Percentiles rank a stretch among this genome's conserved stretches.
phyloP scores from a whole-genome alignment of 1,140 invertebrate species.

The Macrostomum lignano region DNA sequence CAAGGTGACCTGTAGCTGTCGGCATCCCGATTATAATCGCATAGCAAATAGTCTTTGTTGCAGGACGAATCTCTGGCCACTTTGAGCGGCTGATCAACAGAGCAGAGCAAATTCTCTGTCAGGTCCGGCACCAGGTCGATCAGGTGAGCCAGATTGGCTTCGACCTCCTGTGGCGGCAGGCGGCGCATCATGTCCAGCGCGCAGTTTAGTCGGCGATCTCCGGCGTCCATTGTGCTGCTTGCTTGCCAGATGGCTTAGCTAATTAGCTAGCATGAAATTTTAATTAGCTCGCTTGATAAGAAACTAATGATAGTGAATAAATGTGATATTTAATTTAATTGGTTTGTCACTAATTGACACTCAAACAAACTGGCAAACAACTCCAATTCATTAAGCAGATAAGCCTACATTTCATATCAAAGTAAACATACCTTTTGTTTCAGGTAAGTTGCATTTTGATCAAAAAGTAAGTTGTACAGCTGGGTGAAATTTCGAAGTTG shows the following conservation, averaged over 20 bases:
- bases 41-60: conserved; percentile 83
- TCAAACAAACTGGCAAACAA: too few relatives aligned
- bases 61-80: conserved; percentile 71
- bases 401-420: too few relatives aligned
- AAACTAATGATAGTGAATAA: too few relatives aligned
- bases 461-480: too few relatives aligned
- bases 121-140: conserved; percentile 56
- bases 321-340: too few relatives aligned
- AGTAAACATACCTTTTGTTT: too few relatives aligned
- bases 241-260: conserved; percentile 3
- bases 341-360: too few relatives aligned
- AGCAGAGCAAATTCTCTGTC: conserved; percentile 80
- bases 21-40: conserved; percentile 95
- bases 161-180: conserved; percentile 88
- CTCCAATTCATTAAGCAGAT: too few relatives aligned
- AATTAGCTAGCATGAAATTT: neutral
- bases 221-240: too few relatives aligned
- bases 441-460: too few relatives aligned
- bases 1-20: conserved; percentile 97
- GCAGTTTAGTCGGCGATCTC: conserved; percentile 55
- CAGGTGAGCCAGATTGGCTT: conserved; percentile 83
- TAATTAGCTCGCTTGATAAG: too few relatives aligned
- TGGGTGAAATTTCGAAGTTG: too few relatives aligned
- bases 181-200: conserved; percentile 90
- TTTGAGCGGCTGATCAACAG: conserved; percentile 91